phyloP scores from a whole-genome alignment of 2,888 invertebrate species.

The Aromia moschata region DNA sequence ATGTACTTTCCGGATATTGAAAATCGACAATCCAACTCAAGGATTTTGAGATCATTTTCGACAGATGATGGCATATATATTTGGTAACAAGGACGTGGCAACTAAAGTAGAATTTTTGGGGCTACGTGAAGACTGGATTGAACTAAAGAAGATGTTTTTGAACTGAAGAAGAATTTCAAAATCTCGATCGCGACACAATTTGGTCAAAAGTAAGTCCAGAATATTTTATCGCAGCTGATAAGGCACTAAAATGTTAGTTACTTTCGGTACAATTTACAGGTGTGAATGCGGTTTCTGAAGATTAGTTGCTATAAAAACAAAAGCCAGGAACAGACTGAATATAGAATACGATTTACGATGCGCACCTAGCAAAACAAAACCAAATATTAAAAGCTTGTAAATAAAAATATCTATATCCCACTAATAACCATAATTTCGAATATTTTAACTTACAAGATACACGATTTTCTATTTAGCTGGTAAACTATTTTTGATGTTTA shows the following conservation, averaged over 20 bases:
- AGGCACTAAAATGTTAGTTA: neutral
- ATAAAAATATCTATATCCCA: slow-evolving; percentile 1
- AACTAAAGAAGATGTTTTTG: no score
- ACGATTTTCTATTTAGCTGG: no score
- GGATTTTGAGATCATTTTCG: slow-evolving; percentile 8
- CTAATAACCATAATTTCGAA: neutral
- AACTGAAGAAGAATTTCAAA: slow-evolving; percentile 14
- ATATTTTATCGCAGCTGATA: neutral
- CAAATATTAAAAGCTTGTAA: no score
- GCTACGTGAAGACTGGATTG: neutral
- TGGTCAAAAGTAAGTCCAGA: neutral
- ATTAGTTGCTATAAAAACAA: neutral
- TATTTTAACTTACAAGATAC: neutral
- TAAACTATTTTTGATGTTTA: no score
- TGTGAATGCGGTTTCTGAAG: neutral
- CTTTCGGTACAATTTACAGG: neutral
- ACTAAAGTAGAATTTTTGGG: slow-evolving; percentile 8
- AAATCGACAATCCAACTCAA: slow-evolving; percentile 6
- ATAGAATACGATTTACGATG: neutral
- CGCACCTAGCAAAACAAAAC: neutral
- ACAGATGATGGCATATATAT: slow-evolving; percentile 5
- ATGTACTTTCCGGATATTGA: slow-evolving; percentile 5
- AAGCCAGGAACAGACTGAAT: neutral
- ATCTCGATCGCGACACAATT: neutral
- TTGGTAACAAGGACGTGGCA: neutral